These are phyloP conservation scores for Lithosia quadra DNA, from an alignment of 2,888 invertebrate species.

Conservation along the genomic window DNA sequence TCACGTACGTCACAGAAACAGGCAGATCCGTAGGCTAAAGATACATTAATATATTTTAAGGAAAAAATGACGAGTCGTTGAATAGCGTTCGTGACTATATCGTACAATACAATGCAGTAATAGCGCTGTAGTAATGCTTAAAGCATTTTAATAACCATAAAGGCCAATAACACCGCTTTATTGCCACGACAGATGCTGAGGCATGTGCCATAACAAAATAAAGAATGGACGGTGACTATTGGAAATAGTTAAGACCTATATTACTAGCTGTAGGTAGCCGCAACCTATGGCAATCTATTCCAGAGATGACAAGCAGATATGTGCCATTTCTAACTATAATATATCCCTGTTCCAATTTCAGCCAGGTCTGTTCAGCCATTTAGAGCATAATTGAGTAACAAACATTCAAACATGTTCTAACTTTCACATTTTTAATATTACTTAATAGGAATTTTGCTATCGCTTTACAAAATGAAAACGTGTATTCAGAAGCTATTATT, in stretches of 20 bases:
- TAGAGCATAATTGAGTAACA: no score
- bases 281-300: background rate
- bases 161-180: constrained; percentile 10
- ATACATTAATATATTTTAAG: background rate
- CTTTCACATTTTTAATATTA: no score
- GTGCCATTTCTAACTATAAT: no score
- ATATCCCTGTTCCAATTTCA: no score
- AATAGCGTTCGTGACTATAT: constrained; percentile 13
- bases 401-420: no score
- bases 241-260: background rate
- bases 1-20: no score
- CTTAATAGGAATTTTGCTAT: no score
- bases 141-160: constrained; percentile 20
- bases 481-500: no score
- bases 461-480: no score
- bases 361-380: no score
- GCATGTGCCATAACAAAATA: background rate
- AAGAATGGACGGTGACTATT: background rate
- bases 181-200: constrained; percentile 7
- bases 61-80: constrained; percentile 2
- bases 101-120: constrained; percentile 12
- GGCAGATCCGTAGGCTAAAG: background rate
- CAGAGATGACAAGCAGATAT: background rate
- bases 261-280: no score
- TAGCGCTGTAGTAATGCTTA: constrained; percentile 7